These are phyloP conservation scores for Helicorthomorpha holstii DNA, from an alignment of 1,140 invertebrate species.

Conservation along the genomic window DNA sequence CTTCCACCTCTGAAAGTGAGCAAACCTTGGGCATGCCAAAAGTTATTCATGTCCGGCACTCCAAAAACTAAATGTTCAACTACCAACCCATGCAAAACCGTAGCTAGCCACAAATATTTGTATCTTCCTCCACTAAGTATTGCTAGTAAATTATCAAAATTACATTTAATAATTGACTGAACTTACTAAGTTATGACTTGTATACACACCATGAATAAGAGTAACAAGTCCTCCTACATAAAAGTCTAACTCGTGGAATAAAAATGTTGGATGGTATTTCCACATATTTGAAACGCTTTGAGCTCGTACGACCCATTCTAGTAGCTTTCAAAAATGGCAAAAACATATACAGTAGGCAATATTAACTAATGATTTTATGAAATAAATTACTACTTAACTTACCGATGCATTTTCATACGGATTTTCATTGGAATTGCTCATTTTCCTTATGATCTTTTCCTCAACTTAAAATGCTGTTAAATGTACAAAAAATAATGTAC, in stretches of 20 bases:
- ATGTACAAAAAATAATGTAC: too few relatives aligned
- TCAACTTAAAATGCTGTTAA: too few relatives aligned
- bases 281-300: not conserved
- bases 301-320: not conserved
- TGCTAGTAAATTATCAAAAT: constrained; percentile 31
- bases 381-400: too few relatives aligned
- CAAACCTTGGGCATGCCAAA: constrained; percentile 50
- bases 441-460: too few relatives aligned
- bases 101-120: constrained; percentile 48
- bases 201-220: not conserved
- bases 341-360: too few relatives aligned
- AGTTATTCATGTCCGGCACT: constrained; percentile 48
- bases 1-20: constrained; percentile 46
- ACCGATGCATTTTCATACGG: too few relatives aligned
- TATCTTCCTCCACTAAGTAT: constrained; percentile 44
- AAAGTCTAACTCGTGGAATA: not conserved
- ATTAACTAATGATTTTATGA: not conserved
- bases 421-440: too few relatives aligned
- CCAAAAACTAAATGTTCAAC: constrained; percentile 41
- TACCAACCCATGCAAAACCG: constrained; percentile 43
- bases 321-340: not conserved
- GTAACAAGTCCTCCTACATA: not conserved
- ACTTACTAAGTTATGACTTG: not conserved
- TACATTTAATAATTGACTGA: not conserved
- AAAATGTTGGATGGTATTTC: not conserved